Evolutionary conservation across 2,888 invertebrate species (phyloP).

Genomic region (Acrobasis consociella): DNA sequence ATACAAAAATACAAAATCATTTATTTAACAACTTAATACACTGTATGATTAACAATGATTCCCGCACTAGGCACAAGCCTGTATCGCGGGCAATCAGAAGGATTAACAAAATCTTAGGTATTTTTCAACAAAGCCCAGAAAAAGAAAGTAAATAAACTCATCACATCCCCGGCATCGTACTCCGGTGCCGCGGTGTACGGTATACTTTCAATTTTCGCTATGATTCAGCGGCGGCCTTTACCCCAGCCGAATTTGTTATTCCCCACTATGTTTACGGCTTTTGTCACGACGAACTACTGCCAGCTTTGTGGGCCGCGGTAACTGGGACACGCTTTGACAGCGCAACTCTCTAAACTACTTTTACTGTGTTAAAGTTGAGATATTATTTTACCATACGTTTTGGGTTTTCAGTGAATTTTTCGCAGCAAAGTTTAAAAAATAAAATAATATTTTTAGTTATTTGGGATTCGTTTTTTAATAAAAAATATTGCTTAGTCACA

Average conservation of each 20-base stretch:
- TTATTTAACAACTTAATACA: too few relatives aligned
- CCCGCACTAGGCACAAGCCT: too few relatives aligned
- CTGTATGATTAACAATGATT: too few relatives aligned
- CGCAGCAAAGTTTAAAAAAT: too few relatives aligned
- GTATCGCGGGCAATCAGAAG: too few relatives aligned
- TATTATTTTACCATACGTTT: background rate
- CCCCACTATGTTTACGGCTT: conserved; percentile 44
- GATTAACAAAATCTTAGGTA: too few relatives aligned
- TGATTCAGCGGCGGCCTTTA: conserved; percentile 46
- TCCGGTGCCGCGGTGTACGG: conserved; percentile 28
- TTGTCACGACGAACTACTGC: conserved; percentile 31
- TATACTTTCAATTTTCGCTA: conserved; percentile 52
- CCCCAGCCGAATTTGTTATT: conserved; percentile 35
- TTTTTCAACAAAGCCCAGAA: too few relatives aligned
- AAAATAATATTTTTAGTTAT: too few relatives aligned
- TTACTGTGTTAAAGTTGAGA: background rate
- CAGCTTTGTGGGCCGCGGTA: conserved; percentile 11
- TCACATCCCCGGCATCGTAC: conserved; percentile 28
- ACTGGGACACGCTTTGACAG: conserved; percentile 7
- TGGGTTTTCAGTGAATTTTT: too few relatives aligned
- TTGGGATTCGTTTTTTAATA: too few relatives aligned
- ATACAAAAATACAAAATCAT: too few relatives aligned
- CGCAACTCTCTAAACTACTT: background rate
- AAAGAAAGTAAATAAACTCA: background rate
- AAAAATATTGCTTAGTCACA: too few relatives aligned